A percentile compares a stretch with the other conserved stretches of the same genome.
Evolutionary conservation across 2,888 invertebrate genomes (phyloP).

Genomic region (Endotricha flammealis): DNA sequence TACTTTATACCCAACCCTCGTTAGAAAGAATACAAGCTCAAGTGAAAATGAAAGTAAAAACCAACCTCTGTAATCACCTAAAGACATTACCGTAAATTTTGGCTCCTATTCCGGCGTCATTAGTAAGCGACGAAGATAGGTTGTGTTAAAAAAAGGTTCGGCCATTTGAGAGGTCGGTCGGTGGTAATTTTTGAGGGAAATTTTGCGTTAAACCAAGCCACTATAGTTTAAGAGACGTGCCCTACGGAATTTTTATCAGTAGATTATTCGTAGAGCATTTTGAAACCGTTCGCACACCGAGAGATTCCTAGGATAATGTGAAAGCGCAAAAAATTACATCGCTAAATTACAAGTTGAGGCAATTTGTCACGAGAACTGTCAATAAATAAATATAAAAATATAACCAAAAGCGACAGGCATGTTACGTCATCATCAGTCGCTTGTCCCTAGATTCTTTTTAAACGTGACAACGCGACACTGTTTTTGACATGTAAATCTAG

Average conservation of each 20-base stretch:
- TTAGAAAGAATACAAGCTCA: background rate
- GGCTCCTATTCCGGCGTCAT: conserved; percentile 4
- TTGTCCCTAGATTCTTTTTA: no score
- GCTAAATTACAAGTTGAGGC: no score
- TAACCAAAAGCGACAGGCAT: no score
- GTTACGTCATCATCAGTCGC: no score
- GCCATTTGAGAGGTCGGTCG: background rate
- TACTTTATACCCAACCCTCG: background rate
- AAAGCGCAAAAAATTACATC: no score
- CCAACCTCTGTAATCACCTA: conserved; percentile 11
- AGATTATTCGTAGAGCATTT: no score
- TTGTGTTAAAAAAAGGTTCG: conserved; percentile 1
- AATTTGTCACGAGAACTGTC: no score
- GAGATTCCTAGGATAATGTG: no score
- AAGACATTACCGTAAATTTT: conserved; percentile 12
- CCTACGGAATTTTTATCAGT: background rate
- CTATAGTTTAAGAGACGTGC: background rate
- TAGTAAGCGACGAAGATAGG: conserved; percentile 5
- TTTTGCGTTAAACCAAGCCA: background rate
- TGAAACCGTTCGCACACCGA: no score
- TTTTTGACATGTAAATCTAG: no score
- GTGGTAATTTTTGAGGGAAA: background rate
- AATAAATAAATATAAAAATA: no score
- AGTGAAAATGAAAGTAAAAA: conserved; percentile 10
- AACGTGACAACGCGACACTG: no score